These are phyloP conservation scores for Sebastes steindachneri DNA, from an alignment of 2,797 vertebrate species.

Conservation along the genomic window DNA sequence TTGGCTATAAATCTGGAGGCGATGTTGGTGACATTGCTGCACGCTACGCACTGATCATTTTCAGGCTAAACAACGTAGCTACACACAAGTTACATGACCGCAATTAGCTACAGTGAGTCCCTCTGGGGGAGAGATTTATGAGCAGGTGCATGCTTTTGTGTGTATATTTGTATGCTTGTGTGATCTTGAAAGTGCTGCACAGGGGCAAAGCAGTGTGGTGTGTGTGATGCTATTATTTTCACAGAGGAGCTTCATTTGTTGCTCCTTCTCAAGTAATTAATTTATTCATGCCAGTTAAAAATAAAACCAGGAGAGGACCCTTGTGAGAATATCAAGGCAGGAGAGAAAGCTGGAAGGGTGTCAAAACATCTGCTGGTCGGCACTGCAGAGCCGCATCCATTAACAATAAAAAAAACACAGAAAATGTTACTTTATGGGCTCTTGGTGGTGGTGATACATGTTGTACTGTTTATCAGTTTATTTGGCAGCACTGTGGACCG, in stretches of 20 bases:
- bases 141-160: constrained; percentile 49
- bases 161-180: background rate
- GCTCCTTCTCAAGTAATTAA: constrained; percentile 67
- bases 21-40: constrained; percentile 32
- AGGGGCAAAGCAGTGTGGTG: constrained; percentile 17
- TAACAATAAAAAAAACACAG: background rate
- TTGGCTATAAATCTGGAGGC: constrained; percentile 26
- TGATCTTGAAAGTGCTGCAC: constrained; percentile 29
- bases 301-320: constrained; percentile 60
- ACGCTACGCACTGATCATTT: constrained; percentile 49
- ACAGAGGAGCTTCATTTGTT: constrained; percentile 54
- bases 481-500: constrained; percentile 9
- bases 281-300: constrained; percentile 68
- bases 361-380: constrained; percentile 54
- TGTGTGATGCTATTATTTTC: constrained; percentile 50
- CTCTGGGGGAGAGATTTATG: constrained; percentile 68
- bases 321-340: constrained; percentile 47
- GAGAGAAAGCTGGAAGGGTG: constrained; percentile 49
- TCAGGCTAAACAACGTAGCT: constrained; percentile 54
- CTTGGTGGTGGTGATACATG: background rate
- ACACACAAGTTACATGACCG: constrained; percentile 65
- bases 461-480: constrained; percentile 11
- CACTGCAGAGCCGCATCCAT: constrained; percentile 2
- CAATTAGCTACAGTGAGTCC: constrained; percentile 69
- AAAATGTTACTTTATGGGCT: constrained; percentile 1